A percentile compares a stretch with the other conserved stretches of the same genome.
These are phyloP conservation scores for Poecilia picta DNA, from an alignment of 2,797 vertebrate species.

Conservation along the genomic window DNA sequence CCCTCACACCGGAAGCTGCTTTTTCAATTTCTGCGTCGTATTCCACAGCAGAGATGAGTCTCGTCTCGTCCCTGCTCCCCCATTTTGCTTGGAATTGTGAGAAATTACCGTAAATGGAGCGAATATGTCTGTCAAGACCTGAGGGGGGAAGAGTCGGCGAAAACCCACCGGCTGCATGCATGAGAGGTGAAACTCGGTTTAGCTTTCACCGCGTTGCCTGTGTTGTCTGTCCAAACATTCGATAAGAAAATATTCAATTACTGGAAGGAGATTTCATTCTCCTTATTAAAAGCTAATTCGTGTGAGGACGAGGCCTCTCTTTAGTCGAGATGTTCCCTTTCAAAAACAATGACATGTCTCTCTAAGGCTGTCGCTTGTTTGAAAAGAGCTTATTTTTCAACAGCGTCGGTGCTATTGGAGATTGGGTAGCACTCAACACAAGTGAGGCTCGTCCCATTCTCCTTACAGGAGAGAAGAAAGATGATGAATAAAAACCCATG, in stretches of 20 bases:
- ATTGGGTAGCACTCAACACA: constrained; percentile 16
- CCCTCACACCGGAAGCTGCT: constrained; percentile 30
- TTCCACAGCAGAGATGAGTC: constrained; percentile 23
- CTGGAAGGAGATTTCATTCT: constrained; percentile 54
- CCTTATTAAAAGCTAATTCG: constrained; percentile 69
- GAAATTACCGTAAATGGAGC: constrained; percentile 59
- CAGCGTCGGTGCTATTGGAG: constrained; percentile 31
- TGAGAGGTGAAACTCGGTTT: constrained; percentile 68
- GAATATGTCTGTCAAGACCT: constrained; percentile 59
- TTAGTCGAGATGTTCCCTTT: constrained; percentile 53
- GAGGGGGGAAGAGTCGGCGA: constrained; percentile 59
- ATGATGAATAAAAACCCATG: constrained; percentile 63
- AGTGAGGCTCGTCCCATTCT: constrained; percentile 46
- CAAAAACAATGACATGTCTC: constrained; percentile 46
- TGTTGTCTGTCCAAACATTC: constrained; percentile 30
- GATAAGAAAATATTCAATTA: constrained; percentile 60
- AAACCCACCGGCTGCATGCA: constrained; percentile 65
- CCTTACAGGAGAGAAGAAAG: constrained; percentile 30
- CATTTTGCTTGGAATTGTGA: constrained; percentile 10
- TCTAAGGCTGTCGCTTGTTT: constrained; percentile 11
- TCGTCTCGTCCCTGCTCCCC: background rate
- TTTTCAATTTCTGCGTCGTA: constrained; percentile 19
- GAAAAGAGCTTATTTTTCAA: constrained; percentile 33
- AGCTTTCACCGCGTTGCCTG: constrained; percentile 23
- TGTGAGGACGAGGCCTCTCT: constrained; percentile 33